Conservation (phyloP, 2,113 vertebrate species). For the Morone saxatilis region DNA sequence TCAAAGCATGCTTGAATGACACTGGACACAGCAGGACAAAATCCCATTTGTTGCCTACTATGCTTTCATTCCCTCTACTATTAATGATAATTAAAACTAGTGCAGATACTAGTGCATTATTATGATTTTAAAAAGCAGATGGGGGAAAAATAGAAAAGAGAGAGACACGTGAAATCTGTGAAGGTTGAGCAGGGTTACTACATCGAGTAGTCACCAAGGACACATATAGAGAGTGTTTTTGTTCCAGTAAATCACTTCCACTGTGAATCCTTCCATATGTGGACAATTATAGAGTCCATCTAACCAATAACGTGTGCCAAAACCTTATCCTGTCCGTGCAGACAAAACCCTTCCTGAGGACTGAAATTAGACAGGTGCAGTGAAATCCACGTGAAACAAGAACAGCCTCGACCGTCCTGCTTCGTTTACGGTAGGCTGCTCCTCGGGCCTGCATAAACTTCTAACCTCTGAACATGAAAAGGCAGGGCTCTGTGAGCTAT, state of each 20-base stretch:
- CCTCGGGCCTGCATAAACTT: conserved; percentile 36
- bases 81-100: conserved; percentile 21
- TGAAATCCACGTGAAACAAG: conserved; percentile 58
- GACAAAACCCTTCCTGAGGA: conserved; percentile 38
- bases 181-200: conserved; percentile 28
- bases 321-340: conserved; percentile 45
- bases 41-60: conserved; percentile 9
- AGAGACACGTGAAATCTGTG: conserved; percentile 8
- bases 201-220: conserved; percentile 18
- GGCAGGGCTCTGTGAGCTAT: conserved; percentile 20
- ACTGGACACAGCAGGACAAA: conserved; percentile 49
- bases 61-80: neutral
- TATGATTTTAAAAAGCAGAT: conserved; percentile 1
- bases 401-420: conserved; percentile 12
- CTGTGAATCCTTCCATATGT: conserved; percentile 32
- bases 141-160: neutral
- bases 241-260: conserved; percentile 54
- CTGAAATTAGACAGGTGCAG: conserved; percentile 45
- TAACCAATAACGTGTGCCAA: conserved; percentile 38
- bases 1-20: conserved; percentile 42
- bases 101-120: neutral
- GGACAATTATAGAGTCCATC: conserved; percentile 55
- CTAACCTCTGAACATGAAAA: conserved; percentile 54
- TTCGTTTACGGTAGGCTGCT: conserved; percentile 11
- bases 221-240: conserved; percentile 31